Evolutionary conservation across 2,113 vertebrate genomes (phyloP).

Genomic region (Porphyrio hochstetteri): DNA sequence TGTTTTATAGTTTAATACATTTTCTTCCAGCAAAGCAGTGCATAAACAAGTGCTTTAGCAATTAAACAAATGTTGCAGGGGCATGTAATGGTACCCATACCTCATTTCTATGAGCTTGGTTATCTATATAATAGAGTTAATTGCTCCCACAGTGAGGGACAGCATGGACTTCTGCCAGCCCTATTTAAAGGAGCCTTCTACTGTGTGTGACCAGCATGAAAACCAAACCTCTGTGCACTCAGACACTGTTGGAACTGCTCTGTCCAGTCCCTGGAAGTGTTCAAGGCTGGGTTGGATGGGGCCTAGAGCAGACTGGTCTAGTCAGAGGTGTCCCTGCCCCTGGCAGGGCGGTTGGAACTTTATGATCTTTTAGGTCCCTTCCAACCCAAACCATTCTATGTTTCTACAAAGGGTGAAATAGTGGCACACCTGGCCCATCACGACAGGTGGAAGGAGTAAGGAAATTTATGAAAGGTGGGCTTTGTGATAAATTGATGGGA

Average conservation of each 20-base stretch:
- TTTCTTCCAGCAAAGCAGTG: slow-evolving; percentile 22
- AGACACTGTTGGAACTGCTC: background rate
- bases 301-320: too few relatives aligned
- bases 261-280: background rate
- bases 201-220: background rate
- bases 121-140: slow-evolving; percentile 58
- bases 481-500: background rate
- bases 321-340: too few relatives aligned
- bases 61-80: slow-evolving; percentile 55
- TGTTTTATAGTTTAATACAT: slow-evolving; percentile 40
- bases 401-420: background rate
- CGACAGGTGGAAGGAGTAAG: background rate
- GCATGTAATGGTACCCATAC: slow-evolving; percentile 23
- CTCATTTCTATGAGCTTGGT: slow-evolving; percentile 48
- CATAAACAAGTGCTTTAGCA: slow-evolving; percentile 48
- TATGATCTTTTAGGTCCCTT: too few relatives aligned
- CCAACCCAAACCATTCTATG: too few relatives aligned
- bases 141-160: slow-evolving; percentile 36
- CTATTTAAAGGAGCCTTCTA: background rate
- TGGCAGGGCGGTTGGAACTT: too few relatives aligned
- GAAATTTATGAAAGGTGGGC: background rate
- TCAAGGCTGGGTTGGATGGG: too few relatives aligned
- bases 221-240: background rate
- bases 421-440: background rate
- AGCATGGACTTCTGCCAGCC: slow-evolving; percentile 28